Conservation (phyloP, 2,888 invertebrate genomes). For the Drosophila robusta region DNA sequence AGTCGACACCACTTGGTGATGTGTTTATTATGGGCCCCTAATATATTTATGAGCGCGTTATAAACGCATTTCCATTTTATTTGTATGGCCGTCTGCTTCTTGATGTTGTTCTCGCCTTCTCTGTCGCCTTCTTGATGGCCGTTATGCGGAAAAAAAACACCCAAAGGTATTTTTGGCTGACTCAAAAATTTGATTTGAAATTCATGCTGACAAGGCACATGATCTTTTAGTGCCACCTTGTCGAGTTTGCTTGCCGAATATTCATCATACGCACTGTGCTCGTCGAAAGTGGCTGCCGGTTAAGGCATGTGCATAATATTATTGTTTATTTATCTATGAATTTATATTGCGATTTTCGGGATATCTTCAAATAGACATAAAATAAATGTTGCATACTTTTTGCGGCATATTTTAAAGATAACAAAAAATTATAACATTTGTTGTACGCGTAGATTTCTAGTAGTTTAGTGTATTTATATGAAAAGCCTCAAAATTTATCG, state of each 20-base stretch:
- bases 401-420: neutral
- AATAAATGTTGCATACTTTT: neutral
- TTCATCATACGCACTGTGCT: conserved; percentile 52
- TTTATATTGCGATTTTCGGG: conserved; percentile 28
- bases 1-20: conserved; percentile 68
- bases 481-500: too few species aligned
- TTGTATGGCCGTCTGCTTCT: conserved; percentile 48
- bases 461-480: too few species aligned
- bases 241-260: conserved; percentile 17
- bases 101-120: conserved; percentile 7
- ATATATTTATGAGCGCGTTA: conserved; percentile 80
- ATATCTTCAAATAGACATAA: neutral
- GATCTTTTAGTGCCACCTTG: conserved; percentile 20
- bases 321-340: conserved; percentile 37
- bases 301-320: conserved; percentile 51
- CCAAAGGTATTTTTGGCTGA: conserved; percentile 66
- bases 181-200: conserved; percentile 70
- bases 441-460: too few species aligned
- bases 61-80: conserved; percentile 80
- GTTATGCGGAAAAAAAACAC: conserved; percentile 50
- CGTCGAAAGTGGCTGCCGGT: conserved; percentile 1
- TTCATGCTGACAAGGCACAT: conserved; percentile 66
- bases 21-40: conserved; percentile 79
- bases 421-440: too few species aligned
- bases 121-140: conserved; percentile 23